A percentile compares a stretch with the other conserved stretches of the same genome.
These are phyloP conservation scores for Archaeoteleia sp. DNA, from an alignment of 2,888 invertebrate species.

Conservation along the genomic window DNA sequence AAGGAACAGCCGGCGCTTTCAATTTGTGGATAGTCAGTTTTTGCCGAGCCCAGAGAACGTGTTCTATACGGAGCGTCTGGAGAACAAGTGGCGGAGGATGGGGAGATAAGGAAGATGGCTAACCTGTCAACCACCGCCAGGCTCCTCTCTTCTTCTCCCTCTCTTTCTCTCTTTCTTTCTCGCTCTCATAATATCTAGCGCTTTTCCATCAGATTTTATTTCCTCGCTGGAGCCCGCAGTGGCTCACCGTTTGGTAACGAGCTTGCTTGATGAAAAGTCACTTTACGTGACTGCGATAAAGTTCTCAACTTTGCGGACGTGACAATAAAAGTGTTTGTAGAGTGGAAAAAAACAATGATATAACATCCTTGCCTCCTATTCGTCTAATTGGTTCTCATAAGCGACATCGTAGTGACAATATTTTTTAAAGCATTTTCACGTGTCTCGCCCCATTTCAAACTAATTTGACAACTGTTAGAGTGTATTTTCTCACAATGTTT, in stretches of 20 bases:
- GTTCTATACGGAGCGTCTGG: conserved; percentile 55
- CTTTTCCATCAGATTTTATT: conserved; percentile 53
- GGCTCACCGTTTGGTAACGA: conserved; percentile 43
- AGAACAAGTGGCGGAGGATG: conserved; percentile 55
- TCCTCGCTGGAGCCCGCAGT: conserved; percentile 16
- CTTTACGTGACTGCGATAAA: conserved; percentile 52
- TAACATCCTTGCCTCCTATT: conserved; percentile 6
- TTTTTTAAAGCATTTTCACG: too few relatives aligned
- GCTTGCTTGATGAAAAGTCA: conserved; percentile 52
- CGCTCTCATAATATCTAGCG: conserved; percentile 20
- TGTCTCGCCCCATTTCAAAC: too few relatives aligned
- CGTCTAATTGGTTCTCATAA: conserved; percentile 20
- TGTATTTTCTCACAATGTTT: too few relatives aligned
- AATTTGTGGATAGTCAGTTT: conserved; percentile 68
- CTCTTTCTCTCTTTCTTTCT: conserved; percentile 16
- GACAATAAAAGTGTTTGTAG: conserved; percentile 47
- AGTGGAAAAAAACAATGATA: conserved; percentile 22
- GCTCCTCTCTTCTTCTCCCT: conserved; percentile 6
- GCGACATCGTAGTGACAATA: conserved; percentile 1
- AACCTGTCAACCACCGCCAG: conserved; percentile 53
- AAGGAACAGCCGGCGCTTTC: conserved; percentile 66
- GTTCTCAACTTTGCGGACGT: conserved; percentile 33
- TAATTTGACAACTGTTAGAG: too few relatives aligned
- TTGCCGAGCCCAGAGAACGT: conserved; percentile 59
- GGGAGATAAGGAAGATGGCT: conserved; percentile 53